Conservation (phyloP, 2,797 vertebrate species). For the Alcedo quadribrachys region DNA sequence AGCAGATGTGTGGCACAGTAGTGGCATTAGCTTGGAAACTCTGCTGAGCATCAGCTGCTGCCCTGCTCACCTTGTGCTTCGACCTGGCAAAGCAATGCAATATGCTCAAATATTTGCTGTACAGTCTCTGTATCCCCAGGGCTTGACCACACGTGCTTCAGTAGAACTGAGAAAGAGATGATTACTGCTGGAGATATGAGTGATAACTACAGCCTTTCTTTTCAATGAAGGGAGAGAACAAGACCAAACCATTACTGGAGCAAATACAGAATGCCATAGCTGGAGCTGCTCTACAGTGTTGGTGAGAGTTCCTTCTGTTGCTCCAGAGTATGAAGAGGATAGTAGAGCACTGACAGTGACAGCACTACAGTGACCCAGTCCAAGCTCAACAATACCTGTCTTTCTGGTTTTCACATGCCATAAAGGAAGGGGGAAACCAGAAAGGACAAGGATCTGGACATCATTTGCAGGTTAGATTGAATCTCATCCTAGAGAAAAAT, state of each 20-base stretch:
- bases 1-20: background rate
- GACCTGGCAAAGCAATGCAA: background rate
- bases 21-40: background rate
- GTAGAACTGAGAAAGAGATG: background rate
- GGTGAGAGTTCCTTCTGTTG: background rate
- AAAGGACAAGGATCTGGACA: background rate
- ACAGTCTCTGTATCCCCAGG: background rate
- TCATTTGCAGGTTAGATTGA: background rate
- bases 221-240: background rate
- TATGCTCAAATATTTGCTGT: background rate
- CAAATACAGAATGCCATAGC: rapidly evolving
- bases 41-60: background rate
- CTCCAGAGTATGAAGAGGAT: background rate
- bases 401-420: background rate
- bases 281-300: background rate
- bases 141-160: background rate
- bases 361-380: background rate
- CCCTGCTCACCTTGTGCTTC: background rate
- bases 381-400: background rate
- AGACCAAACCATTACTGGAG: background rate
- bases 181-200: rapidly evolving
- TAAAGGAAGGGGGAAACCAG: background rate
- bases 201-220: background rate
- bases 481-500: background rate
- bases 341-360: background rate